A percentile compares a stretch with the other conserved stretches of the same genome.
Conservation (phyloP, 2,113 vertebrate genomes). For the Siniperca chuatsi region DNA sequence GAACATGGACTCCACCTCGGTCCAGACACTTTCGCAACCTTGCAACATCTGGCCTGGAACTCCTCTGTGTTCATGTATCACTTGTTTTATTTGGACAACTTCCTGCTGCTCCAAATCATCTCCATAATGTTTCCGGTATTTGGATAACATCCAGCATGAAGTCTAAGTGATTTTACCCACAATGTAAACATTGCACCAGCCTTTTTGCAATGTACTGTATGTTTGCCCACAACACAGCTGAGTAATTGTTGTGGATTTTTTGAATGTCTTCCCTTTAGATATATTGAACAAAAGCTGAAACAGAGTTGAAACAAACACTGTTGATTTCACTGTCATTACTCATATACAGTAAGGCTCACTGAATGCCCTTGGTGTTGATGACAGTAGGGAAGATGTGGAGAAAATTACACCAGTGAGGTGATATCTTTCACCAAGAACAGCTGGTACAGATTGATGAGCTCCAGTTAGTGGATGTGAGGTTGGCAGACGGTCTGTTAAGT, state of each 20-base stretch:
- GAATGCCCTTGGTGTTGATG: not conserved
- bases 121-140: constrained; percentile 61
- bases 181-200: constrained; percentile 21
- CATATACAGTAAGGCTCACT: not conserved
- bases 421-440: not conserved
- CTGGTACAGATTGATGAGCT: not conserved
- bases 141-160: constrained; percentile 42
- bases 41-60: constrained; percentile 73
- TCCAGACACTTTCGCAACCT: constrained; percentile 74
- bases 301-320: not conserved
- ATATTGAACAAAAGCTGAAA: constrained; percentile 2
- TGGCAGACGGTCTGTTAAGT: not conserved
- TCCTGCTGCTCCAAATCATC: constrained; percentile 68
- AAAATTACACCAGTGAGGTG: not conserved
- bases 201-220: not conserved
- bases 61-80: constrained; percentile 66
- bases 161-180: constrained; percentile 33
- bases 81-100: constrained; percentile 80
- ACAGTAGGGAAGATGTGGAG: not conserved
- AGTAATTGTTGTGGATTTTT: constrained; percentile 5
- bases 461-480: too few relatives aligned
- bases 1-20: constrained; percentile 67
- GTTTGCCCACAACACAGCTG: constrained; percentile 17
- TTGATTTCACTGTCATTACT: constrained; percentile 20
- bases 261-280: not conserved